Percentiles rank a stretch among this genome's conserved stretches.
phyloP scores from a whole-genome alignment of 1,140 invertebrate genomes.

The Brachionus manjavacas region DNA sequence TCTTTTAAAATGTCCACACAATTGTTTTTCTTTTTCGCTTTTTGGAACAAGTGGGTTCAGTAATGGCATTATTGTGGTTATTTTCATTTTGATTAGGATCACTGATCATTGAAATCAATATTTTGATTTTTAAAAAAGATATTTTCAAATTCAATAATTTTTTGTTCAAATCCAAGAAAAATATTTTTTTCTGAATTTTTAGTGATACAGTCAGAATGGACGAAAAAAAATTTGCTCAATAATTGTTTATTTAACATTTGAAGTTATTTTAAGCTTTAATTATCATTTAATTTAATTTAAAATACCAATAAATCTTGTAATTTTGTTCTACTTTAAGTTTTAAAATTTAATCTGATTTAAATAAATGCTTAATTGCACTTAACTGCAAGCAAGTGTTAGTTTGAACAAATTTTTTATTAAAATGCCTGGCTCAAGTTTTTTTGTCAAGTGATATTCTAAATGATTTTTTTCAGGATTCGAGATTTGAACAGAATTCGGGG shows the following conservation, averaged over 20 bases:
- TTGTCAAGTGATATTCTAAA: not conserved
- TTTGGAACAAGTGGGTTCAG: too few species aligned
- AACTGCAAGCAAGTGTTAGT: not conserved
- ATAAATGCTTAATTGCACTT: not conserved
- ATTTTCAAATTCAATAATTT: too few species aligned
- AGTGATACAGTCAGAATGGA: too few species aligned
- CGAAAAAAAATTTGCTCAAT: too few species aligned
- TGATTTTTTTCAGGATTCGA: not conserved
- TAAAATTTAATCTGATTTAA: not conserved
- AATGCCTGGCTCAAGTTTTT: not conserved
- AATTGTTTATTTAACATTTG: too few species aligned
- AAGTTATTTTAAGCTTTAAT: not conserved
- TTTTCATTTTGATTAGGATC: not conserved
- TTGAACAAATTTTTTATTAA: not conserved
- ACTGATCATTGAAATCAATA: too few species aligned
- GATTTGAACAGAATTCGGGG: not conserved
- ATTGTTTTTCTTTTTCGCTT: too few species aligned
- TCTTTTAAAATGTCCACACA: too few species aligned
- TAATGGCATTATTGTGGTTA: not conserved
- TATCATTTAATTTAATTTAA: not conserved
- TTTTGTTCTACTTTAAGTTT: not conserved
- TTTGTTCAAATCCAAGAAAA: too few species aligned
- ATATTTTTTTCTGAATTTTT: too few species aligned
- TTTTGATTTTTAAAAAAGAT: too few species aligned
- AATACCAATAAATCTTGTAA: not conserved